Base-by-base conservation (phyloP, 2,888 invertebrate genomes). In the Meteorus cinctellus region DNA sequence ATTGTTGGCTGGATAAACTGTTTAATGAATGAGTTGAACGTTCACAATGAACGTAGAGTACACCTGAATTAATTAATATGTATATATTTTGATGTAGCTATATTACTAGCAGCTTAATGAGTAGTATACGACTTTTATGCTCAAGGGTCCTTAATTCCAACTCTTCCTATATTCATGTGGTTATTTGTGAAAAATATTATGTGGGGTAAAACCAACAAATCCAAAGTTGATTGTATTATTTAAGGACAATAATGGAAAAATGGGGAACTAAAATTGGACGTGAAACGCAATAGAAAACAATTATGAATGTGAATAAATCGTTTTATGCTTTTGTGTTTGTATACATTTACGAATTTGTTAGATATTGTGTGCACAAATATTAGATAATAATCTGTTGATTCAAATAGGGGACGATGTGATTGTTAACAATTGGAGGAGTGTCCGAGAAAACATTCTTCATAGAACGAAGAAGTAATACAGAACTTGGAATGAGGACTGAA, bases 361-460 rank as follows among this genome's bases (percentile, higher is more conserved):
- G 31, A n/a, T 31, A 63, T 63, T 63, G 41, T 74, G 68, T 74
- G 34, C 31, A 69, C 60, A 63, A 27, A 51, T 70, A 36, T 65
- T 75, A 70, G 70, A 70, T 75, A 70, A 65, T 65, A 63, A 34
- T 48, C 55, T n/a, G 75, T 70, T 75, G 70, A 75, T 70, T 75
- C 63, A 75, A 62, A 55, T n/a, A 68, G 51, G 60, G 62, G 69
- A 59, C 36, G 29, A 68, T 62, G 41, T 41, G 41, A 41, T 41
- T 41, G 41, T 41, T 41, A 41, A 1, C 41, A 41, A 12, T 41
- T 41, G 41, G 12, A 8, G 12, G 8, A 41, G 8, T 41, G 12
- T 41, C 41, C 41, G 41, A 41, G 12, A 12, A 41, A 41, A 41
- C 12, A 41, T 41, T 10, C 12, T 41, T 4, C 41, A 41, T 41